Base-by-base conservation (phyloP, 2,888 invertebrate genomes). In the Aricia artaxerxes region DNA sequence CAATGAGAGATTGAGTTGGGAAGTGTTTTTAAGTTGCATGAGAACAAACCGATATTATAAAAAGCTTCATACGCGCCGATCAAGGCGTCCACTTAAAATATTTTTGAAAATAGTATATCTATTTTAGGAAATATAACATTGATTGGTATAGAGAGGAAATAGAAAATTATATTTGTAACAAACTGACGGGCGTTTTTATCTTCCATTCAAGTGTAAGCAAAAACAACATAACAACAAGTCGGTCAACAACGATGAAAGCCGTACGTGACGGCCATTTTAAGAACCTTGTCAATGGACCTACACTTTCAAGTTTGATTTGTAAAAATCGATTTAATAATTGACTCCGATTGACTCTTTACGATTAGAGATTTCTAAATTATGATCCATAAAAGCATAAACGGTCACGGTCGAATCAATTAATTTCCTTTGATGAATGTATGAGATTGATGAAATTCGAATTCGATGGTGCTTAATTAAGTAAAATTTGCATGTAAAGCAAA, bases 221-320 rank as follows among this genome's bases (percentile, higher is more conserved):
- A 80, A 73, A 73, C 53, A 78, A 73, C 38, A 77, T 81, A 73
- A 78, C 75, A 73, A 80, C 81, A 85, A 86, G 84, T 87, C 85
- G 86, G 87, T 83, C 86, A 86, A 79, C 84, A 83, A 84, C 82
- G 86, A 88, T 87, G 89, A 90, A 90, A 90, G 90, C 88, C 84
- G 83, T 83, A 85, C 89, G 88, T 88, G 90, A 85, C 83, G 82
- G 73, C 85, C 84, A 80, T 89, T 82, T 84, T 87, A 88, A 88
- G 85, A 82, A 80, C 79, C 79, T 80, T 81, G 82, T 84, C 84
- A 84, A 84, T 84, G 84, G 81, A 82, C 84, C 84, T 61, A 80
- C 80, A 82, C 81, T 82, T 82, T 82, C 82, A 76, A 81, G 80
- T 81, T 76, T 53, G 53, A 76, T 53, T 76, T 76, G 76, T 53